A percentile compares a stretch with the other conserved stretches of the same genome.
These are phyloP conservation scores for Chrysochloris asiatica DNA, from an alignment of 2,113 vertebrate species.

Conservation along the genomic window DNA sequence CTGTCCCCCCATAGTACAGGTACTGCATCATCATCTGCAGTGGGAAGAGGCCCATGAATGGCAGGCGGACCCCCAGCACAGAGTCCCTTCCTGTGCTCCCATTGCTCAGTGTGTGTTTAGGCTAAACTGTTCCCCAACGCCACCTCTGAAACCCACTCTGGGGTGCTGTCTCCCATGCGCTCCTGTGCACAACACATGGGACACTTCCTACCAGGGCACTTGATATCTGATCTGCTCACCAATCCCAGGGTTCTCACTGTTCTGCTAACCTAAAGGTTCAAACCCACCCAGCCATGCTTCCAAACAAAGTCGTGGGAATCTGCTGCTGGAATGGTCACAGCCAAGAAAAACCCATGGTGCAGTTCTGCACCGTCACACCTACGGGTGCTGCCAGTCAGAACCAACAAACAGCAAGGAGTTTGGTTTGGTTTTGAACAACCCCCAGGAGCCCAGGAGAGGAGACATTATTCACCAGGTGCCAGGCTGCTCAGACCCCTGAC, in stretches of 20 bases:
- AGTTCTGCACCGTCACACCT: background rate
- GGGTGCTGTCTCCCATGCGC: background rate
- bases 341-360: background rate
- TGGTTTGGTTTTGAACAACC: background rate
- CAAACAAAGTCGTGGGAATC: background rate
- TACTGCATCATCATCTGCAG: slow-evolving; percentile 98
- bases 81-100: fast-evolving
- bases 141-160: background rate
- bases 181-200: fast-evolving
- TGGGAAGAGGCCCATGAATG: background rate
- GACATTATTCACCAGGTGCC: background rate
- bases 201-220: background rate
- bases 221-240: background rate
- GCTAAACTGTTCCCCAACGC: no score
- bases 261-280: background rate
- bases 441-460: background rate
- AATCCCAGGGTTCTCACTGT: no score
- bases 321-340: background rate
- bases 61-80: fast-evolving
- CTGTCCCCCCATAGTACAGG: slow-evolving; percentile 95
- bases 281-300: background rate
- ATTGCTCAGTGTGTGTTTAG: no score
- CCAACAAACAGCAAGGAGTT: background rate
- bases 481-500: no score
- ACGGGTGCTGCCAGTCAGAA: background rate